Evolutionary conservation across 2,797 vertebrate species (phyloP), one percentile per base, ranked within the genome.

Genomic region (Danio aesculapii): DNA sequence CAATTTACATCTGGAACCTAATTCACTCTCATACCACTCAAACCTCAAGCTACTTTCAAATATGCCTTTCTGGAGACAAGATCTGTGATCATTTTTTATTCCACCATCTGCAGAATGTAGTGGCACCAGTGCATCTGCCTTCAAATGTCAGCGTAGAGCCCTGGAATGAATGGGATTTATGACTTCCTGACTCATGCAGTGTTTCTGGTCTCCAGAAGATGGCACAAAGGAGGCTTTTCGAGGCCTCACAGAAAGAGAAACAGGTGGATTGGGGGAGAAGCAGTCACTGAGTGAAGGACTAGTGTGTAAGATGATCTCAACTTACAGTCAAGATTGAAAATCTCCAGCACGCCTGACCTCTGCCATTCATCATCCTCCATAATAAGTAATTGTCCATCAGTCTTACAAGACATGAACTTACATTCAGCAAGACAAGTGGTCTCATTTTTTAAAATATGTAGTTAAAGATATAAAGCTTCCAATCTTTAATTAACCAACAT

Each of bases 271-370:
- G 21, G 19, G 39, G 21, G 66, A 61, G 58, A 62, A 81, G 84
- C 77, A 62, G 17, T 43, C 55, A 59, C 79, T 83, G 69, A 69
- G 49, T 83, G 43, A 71, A 84, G 90, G 83, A 81, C 81, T 69
- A 84, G 77, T 88, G 30, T 30, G 91, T 91, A 93, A 93, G 87
- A 84, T 77, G 91, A 94, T 89, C 90, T 87, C 77, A 57, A 55
- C 10, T 9, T 43, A 17, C 21, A 76, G 50, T 62, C 66, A 83
- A 83, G 64, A 67, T 89, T 90, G 90, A 90, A 93, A 91, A 91
- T 86, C 86, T 90, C 88, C 30, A 30, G 30, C 75, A 76, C 88
- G 88, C 89, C 86, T 91, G 92, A 94, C 92, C 91, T 90, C 88
- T 89, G 83, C 77, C 88, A 84, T 88, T 89, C 86, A 86, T 72